These are phyloP conservation scores for Myiozetetes cayanensis DNA, from an alignment of 2,113 vertebrate genomes.

Conservation along the genomic window DNA sequence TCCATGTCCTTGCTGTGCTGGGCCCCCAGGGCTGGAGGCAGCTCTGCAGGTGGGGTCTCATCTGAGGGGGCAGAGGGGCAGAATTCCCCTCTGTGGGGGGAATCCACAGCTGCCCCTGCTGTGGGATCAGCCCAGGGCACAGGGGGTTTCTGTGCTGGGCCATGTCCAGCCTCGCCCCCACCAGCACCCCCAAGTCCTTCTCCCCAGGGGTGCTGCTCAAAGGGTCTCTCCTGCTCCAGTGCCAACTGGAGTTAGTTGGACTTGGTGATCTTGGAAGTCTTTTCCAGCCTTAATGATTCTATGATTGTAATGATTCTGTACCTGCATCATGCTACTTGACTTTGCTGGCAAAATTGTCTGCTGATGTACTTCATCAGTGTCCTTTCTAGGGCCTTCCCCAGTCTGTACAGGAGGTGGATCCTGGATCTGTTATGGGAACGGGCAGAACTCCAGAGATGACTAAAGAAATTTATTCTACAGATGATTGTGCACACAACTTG, in stretches of 20 bases:
- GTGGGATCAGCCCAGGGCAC: not conserved
- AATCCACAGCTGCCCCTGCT: not conserved
- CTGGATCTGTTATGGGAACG: accelerated
- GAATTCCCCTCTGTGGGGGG: not conserved
- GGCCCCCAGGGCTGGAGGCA: not conserved
- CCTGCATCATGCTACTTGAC: not conserved
- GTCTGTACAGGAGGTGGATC: not conserved
- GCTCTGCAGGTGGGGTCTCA: not conserved
- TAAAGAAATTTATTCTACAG: not conserved
- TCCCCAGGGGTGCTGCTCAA: not conserved
- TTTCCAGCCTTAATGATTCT: not conserved
- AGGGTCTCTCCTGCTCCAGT: not conserved
- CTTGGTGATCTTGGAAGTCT: not conserved
- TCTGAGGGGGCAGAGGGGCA: not conserved
- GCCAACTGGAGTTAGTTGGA: not conserved
- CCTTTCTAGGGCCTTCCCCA: not conserved
- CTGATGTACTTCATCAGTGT: not conserved
- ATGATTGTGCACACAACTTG: accelerated
- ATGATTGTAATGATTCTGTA: not conserved
- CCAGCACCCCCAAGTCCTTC: not conserved
- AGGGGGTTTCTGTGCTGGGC: not conserved
- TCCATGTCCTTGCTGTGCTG: not conserved
- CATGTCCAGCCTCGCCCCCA: not conserved
- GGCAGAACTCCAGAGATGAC: not conserved
- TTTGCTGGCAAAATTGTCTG: not conserved